Evolutionary conservation across 2,888 invertebrate genomes (phyloP).

Genomic region (Cerastoderma edule): DNA sequence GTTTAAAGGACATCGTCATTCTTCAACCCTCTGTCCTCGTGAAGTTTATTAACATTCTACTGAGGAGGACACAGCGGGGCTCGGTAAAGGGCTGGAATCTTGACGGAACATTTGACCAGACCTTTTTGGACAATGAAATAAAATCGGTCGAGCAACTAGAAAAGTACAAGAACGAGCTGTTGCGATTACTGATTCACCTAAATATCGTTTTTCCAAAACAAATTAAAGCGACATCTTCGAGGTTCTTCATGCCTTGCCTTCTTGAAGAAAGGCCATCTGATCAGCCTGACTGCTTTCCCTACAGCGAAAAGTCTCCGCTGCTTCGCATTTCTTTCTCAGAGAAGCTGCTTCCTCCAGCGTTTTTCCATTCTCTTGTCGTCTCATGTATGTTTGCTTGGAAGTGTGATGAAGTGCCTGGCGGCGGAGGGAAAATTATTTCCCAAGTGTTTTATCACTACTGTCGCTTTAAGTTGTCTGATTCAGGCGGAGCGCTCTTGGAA

Average conservation of each 20-base stretch:
- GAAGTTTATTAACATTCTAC: constrained; percentile 28
- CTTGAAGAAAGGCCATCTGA: constrained; percentile 11
- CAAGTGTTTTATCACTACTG: constrained; percentile 14
- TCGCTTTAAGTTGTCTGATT: neutral
- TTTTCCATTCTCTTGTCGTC: constrained; percentile 15
- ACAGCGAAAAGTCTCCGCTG: neutral
- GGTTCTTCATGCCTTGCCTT: constrained; percentile 18
- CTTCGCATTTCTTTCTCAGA: neutral
- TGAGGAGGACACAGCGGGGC: neutral
- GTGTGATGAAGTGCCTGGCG: neutral
- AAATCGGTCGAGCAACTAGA: neutral
- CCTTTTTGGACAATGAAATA: neutral
- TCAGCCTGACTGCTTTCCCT: neutral
- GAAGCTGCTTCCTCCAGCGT: constrained; percentile 7
- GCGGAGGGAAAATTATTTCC: neutral
- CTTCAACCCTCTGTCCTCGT: constrained; percentile 33
- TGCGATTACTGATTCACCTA: neutral
- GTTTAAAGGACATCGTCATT: constrained; percentile 28
- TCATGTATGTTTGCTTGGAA: constrained; percentile 1
- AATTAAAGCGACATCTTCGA: neutral
- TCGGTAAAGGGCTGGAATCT: constrained; percentile 4
- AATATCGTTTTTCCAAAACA: constrained; percentile 11
- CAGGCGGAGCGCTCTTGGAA: neutral
- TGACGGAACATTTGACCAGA: constrained; percentile 19
- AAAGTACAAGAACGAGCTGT: neutral